Base-by-base conservation (phyloP, 2,888 invertebrate genomes). In the Cephonodes hylas region DNA sequence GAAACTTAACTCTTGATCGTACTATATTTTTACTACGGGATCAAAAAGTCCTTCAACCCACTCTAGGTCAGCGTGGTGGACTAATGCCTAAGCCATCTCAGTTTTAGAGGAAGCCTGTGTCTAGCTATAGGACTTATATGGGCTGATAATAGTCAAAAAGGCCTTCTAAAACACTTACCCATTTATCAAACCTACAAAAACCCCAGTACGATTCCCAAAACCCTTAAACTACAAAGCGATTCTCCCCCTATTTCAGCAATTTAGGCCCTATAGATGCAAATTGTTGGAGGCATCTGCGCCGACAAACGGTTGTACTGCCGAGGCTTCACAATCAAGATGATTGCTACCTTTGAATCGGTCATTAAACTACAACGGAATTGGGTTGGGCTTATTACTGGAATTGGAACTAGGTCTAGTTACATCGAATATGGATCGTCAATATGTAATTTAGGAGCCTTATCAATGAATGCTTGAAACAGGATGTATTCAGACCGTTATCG, bases 201-300 rank as follows among this genome's bases (percentile, higher is more conserved):
- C 34, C 8, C 8, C 34, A 6, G 13, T 6, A 10, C n/a, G 0
- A n/a, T 38, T 38, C 10, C 38, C n/a, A 38, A n/a, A 38, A 38
- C n/a, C n/a, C 2, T n/a, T 4, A n/a, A 38, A 38, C n/a, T n/a
- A n/a, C n/a, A n/a, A n/a, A n/a, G n/a, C n/a, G n/a, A n/a, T n/a
- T n/a, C n/a, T 4, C 13, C 5, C n/a, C 38, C 18, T 7, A 25
- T 10, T 8, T 10, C 15, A 31, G 31, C 31, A 53, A 58, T 66
- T 64, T 69, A 62, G 65, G 62, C 68, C 65, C 66, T 75, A 73
- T 68, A 66, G 58, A 74, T 74, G 73, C 76, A 73, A 74, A 74
- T 74, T 67, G 68, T 63, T 42, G 31, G 61, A 45, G 53, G 64
- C 60, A 53, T 60, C 60, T 60, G 48, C 48, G 48, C 13, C 31